Percentiles rank a stretch among this genome's conserved stretches.
These are phyloP conservation scores for Anthonomus grandis DNA, from an alignment of 1,140 invertebrate genomes.

Conservation along the genomic window DNA sequence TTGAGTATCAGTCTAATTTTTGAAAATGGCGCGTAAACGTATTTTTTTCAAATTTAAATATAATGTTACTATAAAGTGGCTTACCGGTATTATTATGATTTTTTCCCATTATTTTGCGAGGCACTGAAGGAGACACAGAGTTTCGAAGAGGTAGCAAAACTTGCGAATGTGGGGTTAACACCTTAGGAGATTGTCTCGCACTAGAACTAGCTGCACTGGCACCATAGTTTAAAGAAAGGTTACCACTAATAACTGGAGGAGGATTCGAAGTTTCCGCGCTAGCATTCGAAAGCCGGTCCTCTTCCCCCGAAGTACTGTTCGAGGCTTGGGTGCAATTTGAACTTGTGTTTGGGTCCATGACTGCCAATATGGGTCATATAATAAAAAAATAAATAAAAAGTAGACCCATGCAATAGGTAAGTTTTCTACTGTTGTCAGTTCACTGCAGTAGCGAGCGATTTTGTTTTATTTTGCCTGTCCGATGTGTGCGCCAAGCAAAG, in stretches of 20 bases:
- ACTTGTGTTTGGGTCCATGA: conserved; percentile 16
- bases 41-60: not conserved
- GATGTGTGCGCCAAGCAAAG: conserved; percentile 26
- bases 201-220: conserved; percentile 32
- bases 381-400: conserved; percentile 16
- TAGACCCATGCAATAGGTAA: conserved; percentile 15
- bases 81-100: conserved; percentile 47
- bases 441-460: conserved; percentile 40
- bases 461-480: conserved; percentile 40
- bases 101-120: conserved; percentile 46
- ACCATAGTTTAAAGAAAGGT: conserved; percentile 29
- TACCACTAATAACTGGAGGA: conserved; percentile 14
- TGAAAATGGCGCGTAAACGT: not conserved
- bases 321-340: conserved; percentile 15
- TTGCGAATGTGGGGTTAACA: conserved; percentile 31
- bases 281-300: conserved; percentile 22
- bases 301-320: conserved; percentile 24
- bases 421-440: conserved; percentile 29
- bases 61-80: conserved; percentile 1
- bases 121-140: conserved; percentile 41
- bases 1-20: conserved; percentile 7
- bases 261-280: conserved; percentile 23
- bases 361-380: conserved; percentile 6
- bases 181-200: conserved; percentile 45
- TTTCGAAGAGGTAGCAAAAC: conserved; percentile 33